These are phyloP conservation scores for Elymnias hypermnestra DNA, from an alignment of 1,140 invertebrate genomes.

Conservation along the genomic window DNA sequence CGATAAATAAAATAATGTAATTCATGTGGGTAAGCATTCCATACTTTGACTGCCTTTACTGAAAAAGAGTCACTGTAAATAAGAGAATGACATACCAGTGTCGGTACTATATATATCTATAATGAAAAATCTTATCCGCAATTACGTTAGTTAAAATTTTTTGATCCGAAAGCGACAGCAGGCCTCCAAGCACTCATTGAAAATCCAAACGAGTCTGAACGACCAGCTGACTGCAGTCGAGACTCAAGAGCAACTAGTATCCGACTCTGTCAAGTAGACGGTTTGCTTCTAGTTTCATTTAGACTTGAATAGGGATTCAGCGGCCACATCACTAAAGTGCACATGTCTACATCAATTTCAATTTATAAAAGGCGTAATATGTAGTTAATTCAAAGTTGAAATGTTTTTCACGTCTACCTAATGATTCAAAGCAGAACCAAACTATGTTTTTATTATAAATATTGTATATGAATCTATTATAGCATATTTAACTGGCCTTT, in stretches of 20 bases:
- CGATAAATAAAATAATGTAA: no score
- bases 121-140: background rate
- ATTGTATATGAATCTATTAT: no score
- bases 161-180: slow-evolving; percentile 17
- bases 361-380: background rate
- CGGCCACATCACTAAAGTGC: background rate
- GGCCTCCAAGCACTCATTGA: slow-evolving; percentile 11
- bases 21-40: no score
- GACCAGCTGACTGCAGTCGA: slow-evolving; percentile 11
- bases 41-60: no score
- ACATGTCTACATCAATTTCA: background rate
- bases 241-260: slow-evolving; percentile 2
- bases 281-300: slow-evolving; percentile 1
- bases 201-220: slow-evolving; percentile 19
- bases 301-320: background rate
- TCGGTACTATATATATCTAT: no score
- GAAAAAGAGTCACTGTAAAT: no score
- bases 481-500: no score
- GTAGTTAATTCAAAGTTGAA: no score
- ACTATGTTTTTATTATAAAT: no score
- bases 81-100: no score
- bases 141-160: slow-evolving; percentile 17
- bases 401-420: no score
- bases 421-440: no score
- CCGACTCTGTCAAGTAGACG: slow-evolving; percentile 1